Percentiles rank a stretch among this genome's conserved stretches.
phyloP scores from a whole-genome alignment of 2,113 vertebrate species.

The Hepsetus odoe region DNA sequence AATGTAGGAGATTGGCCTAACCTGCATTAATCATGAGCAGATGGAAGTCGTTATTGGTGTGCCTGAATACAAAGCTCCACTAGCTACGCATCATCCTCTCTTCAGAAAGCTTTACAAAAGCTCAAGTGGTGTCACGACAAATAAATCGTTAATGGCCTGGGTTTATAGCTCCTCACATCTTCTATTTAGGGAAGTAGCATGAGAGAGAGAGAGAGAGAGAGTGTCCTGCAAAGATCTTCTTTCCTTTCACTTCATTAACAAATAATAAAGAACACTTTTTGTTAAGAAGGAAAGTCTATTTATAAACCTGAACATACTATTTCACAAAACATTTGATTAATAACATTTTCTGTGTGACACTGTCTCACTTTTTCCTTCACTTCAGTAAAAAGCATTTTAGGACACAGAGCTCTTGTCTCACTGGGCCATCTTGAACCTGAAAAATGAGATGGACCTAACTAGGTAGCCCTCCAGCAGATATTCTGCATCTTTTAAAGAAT shows the following conservation, averaged over 20 bases:
- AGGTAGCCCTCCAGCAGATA: too few relatives aligned
- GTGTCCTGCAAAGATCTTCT: constrained; percentile 5
- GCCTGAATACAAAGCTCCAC: not conserved
- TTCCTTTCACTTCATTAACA: constrained; percentile 16
- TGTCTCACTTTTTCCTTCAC: not conserved
- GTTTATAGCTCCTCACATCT: constrained; percentile 7
- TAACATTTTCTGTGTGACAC: not conserved
- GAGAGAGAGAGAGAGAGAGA: not conserved
- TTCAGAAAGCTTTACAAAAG: constrained; percentile 31
- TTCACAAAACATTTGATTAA: not conserved
- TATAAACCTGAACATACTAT: not conserved
- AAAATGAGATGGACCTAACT: not conserved
- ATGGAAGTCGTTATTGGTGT: constrained; percentile 15
- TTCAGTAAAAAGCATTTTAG: constrained; percentile 5
- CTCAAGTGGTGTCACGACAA: constrained; percentile 33
- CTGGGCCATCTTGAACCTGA: not conserved
- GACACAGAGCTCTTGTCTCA: not conserved
- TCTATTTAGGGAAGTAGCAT: constrained; percentile 5
- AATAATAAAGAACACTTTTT: not conserved
- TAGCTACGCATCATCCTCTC: not conserved
- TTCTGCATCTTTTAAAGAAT: too few relatives aligned
- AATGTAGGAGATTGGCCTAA: constrained; percentile 32
- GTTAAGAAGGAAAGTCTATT: not conserved
- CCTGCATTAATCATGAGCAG: constrained; percentile 54
- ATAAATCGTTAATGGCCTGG: constrained; percentile 27